Evolutionary conservation across 2,888 invertebrate species (phyloP).

Genomic region (Tryphoninae sp.): DNA sequence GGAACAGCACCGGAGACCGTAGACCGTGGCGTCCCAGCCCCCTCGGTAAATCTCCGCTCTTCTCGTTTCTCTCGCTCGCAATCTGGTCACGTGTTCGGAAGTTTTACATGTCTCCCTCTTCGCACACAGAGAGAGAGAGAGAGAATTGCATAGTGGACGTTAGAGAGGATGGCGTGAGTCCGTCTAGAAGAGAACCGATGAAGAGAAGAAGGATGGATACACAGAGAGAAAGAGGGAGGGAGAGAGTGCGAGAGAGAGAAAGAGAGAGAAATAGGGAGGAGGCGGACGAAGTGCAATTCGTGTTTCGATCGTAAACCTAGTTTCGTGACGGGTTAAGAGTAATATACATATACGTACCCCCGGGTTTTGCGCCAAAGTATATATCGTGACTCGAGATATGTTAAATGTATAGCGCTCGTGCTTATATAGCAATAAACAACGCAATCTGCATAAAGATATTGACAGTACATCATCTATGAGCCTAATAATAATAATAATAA

Average conservation of each 20-base stretch:
- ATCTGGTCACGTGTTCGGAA: slow-evolving; percentile 61
- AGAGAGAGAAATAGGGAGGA: too few relatives aligned
- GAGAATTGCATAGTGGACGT: not conserved
- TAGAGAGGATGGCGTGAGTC: slow-evolving; percentile 23
- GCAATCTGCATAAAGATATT: too few relatives aligned
- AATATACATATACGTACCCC: not conserved
- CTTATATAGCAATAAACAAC: too few relatives aligned
- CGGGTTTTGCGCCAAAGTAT: not conserved
- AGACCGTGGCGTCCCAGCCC: slow-evolving; percentile 20
- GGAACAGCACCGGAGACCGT: too few relatives aligned
- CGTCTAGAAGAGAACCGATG: not conserved
- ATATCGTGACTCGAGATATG: slow-evolving; percentile 4
- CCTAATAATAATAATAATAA: too few relatives aligned
- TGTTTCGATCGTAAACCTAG: slow-evolving; percentile 60
- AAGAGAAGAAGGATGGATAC: not conserved
- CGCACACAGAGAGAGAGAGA: slow-evolving; percentile 12
- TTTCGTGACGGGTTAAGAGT: slow-evolving; percentile 39
- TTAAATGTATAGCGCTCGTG: not conserved
- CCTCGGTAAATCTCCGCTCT: slow-evolving; percentile 45
- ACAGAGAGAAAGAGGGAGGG: too few relatives aligned
- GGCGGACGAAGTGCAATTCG: slow-evolving; percentile 44
- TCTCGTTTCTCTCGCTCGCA: slow-evolving; percentile 35
- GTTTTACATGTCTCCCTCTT: slow-evolving; percentile 65
- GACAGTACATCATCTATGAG: too few relatives aligned
- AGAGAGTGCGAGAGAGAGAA: too few relatives aligned